These are phyloP conservation scores for Tauraco hartlaubi DNA, from an alignment of 2,797 vertebrate species.

Conservation along the genomic window DNA sequence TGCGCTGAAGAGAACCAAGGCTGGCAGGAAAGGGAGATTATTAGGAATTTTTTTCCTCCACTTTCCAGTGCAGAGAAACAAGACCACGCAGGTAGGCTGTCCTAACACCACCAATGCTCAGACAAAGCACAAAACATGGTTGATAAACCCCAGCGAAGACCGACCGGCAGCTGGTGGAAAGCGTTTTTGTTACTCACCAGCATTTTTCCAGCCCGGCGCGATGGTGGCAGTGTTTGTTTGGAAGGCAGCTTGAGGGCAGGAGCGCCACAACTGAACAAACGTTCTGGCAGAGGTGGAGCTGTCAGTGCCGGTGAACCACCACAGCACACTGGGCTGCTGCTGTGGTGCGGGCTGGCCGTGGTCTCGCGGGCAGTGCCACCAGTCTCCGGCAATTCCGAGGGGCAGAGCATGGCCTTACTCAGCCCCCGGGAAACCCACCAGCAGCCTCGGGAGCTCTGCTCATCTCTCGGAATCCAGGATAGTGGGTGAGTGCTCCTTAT, in stretches of 20 bases:
- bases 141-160: background rate
- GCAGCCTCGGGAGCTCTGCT: background rate
- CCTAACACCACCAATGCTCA: background rate
- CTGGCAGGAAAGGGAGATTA: background rate
- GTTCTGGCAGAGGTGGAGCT: background rate
- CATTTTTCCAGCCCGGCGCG: fast-evolving
- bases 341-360: fast-evolving
- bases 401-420: background rate
- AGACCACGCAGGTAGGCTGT: background rate
- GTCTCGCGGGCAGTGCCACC: fast-evolving
- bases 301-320: background rate
- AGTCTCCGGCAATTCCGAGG: fast-evolving
- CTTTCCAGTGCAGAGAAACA: background rate
- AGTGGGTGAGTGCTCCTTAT: background rate
- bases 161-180: background rate
- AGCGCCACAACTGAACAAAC: fast-evolving
- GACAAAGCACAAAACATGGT: background rate
- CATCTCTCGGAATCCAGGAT: background rate
- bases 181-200: background rate
- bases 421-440: background rate
- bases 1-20: background rate
- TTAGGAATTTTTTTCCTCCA: no score
- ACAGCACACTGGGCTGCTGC: fast-evolving
- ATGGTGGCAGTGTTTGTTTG: background rate
- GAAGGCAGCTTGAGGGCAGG: background rate